A percentile compares a stretch with the other conserved stretches of the same genome.
Evolutionary conservation across 2,113 vertebrate species (phyloP).

Genomic region (Rhizomys pruinosus): DNA sequence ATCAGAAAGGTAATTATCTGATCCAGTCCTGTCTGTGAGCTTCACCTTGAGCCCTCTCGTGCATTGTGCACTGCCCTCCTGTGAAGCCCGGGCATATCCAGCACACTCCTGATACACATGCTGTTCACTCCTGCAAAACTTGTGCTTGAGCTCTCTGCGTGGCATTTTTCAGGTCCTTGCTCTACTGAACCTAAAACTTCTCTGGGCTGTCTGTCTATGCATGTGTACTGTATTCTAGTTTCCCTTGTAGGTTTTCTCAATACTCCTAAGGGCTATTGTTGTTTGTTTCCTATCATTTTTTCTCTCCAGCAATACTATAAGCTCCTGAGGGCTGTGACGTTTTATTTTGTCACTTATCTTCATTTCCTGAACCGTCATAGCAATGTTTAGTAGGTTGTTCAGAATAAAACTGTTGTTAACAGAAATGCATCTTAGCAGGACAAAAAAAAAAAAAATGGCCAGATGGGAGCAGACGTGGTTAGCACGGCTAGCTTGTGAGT

Average conservation of each 20-base stretch:
- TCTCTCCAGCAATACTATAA: neutral
- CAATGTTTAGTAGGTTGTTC: neutral
- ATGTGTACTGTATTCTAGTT: neutral
- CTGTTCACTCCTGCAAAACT: neutral
- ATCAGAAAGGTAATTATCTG: neutral
- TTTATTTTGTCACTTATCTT: neutral
- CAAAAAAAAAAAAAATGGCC: neutral
- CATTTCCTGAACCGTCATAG: neutral
- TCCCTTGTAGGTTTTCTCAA: neutral
- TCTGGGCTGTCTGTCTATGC: neutral
- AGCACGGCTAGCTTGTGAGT: neutral
- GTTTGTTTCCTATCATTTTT: neutral
- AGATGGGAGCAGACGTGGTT: neutral
- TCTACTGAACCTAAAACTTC: neutral
- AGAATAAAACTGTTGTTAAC: neutral
- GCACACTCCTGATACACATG: rapidly evolving
- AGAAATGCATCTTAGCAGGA: neutral
- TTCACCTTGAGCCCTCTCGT: neutral
- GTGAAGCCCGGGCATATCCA: neutral
- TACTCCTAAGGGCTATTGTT: neutral
- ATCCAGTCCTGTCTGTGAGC: neutral
- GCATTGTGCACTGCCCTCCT: neutral
- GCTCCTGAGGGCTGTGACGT: neutral
- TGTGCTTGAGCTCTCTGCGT: neutral
- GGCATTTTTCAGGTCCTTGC: neutral